These are phyloP conservation scores for Poecilia picta DNA, from an alignment of 2,797 vertebrate species.

Conservation along the genomic window DNA sequence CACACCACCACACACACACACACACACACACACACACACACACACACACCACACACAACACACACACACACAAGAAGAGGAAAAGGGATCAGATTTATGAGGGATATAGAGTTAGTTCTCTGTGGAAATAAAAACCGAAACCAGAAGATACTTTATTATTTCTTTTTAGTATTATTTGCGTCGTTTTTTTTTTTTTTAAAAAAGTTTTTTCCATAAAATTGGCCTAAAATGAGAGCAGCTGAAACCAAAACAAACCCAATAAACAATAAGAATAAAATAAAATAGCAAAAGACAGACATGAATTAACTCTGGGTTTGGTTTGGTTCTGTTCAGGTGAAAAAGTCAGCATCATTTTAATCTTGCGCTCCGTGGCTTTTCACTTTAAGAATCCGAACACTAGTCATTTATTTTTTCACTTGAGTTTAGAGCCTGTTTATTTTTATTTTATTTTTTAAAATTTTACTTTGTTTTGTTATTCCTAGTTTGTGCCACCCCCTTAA, in stretches of 20 bases:
- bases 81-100: background rate
- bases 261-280: background rate
- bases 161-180: slow-evolving; percentile 3
- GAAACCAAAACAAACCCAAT: background rate
- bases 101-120: slow-evolving; percentile 79
- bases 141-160: background rate
- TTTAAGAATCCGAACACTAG: background rate
- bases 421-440: background rate
- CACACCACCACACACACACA: too few relatives aligned
- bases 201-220: background rate
- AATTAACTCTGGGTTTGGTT: background rate
- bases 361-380: background rate
- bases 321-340: background rate
- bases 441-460: background rate
- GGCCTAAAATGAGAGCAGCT: background rate
- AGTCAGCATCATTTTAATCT: background rate
- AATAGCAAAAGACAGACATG: background rate
- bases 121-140: slow-evolving; percentile 26
- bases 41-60: background rate
- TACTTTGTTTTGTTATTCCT: background rate
- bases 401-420: background rate
- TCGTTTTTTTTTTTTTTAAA: background rate
- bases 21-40: background rate
- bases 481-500: background rate
- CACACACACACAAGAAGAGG: background rate